Evolutionary conservation across 2,888 invertebrate genomes (phyloP).

Genomic region (Oxytorus armatus): DNA sequence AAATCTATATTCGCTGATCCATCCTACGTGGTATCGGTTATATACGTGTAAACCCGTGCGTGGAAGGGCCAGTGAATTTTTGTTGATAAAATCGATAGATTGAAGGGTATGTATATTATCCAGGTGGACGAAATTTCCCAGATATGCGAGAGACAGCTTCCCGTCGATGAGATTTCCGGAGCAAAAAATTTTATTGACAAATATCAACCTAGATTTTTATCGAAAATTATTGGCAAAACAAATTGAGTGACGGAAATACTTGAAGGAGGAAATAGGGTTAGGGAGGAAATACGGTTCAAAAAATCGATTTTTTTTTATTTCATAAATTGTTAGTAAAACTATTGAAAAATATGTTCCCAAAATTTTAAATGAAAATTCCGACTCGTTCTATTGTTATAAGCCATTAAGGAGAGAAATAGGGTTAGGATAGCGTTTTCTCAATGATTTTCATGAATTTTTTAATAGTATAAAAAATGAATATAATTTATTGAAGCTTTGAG

Average conservation of each 20-base stretch:
- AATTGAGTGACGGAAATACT: neutral
- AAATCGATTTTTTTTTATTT: too few relatives aligned
- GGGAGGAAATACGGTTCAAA: too few relatives aligned
- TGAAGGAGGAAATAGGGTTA: too few relatives aligned
- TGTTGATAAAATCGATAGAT: constrained; percentile 44
- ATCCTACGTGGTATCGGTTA: neutral
- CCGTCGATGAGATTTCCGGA: constrained; percentile 8
- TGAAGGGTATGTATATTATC: constrained; percentile 16
- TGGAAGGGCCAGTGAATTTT: constrained; percentile 43
- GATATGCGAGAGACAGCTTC: constrained; percentile 18
- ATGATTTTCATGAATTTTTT: too few relatives aligned
- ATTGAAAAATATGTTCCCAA: too few relatives aligned
- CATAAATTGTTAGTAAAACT: too few relatives aligned
- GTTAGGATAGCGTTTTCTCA: too few relatives aligned
- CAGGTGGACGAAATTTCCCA: neutral
- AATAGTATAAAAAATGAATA: too few relatives aligned
- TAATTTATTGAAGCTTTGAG: too few relatives aligned
- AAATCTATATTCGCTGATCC: constrained; percentile 41
- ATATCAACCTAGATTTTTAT: constrained; percentile 11
- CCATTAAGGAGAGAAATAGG: too few relatives aligned
- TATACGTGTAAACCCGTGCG: constrained; percentile 7
- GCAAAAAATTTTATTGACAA: constrained; percentile 4
- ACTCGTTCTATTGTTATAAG: too few relatives aligned
- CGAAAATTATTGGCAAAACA: neutral
- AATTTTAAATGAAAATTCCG: too few relatives aligned